A percentile compares a stretch with the other conserved stretches of the same genome.
These are phyloP conservation scores for Microdon myrmicae DNA, from an alignment of 2,888 invertebrate species.

Conservation along the genomic window DNA sequence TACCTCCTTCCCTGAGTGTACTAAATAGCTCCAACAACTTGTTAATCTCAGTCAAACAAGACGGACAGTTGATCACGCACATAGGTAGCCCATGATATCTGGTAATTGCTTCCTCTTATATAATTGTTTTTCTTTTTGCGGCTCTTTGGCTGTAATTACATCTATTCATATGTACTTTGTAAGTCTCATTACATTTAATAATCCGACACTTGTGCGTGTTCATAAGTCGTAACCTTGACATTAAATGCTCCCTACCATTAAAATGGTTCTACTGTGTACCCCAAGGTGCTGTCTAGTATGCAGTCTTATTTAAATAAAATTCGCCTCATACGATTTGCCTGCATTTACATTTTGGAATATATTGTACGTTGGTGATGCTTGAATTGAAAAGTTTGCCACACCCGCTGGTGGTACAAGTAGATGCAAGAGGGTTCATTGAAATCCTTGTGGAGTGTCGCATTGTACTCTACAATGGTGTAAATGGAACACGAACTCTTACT, in stretches of 20 bases:
- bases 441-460: constrained; percentile 12
- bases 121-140: not conserved
- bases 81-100: not conserved
- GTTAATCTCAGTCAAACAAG: not conserved
- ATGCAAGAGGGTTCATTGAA: constrained; percentile 25
- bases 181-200: not conserved
- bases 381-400: constrained; percentile 29
- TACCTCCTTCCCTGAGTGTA: too few relatives aligned
- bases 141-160: not conserved
- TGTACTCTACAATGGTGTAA: constrained; percentile 24
- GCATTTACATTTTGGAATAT: constrained; percentile 6
- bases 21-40: too few relatives aligned
- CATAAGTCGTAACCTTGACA: constrained; percentile 5
- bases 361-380: constrained; percentile 14
- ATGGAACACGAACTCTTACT: constrained; percentile 46
- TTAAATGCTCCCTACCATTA: not conserved
- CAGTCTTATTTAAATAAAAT: constrained; percentile 13
- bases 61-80: not conserved
- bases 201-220: not conserved
- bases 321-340: too few relatives aligned
- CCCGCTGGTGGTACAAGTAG: too few relatives aligned
- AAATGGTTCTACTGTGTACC: not conserved
- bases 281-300: not conserved
- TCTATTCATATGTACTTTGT: not conserved
- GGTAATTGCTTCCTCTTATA: constrained; percentile 9